A percentile compares a stretch with the other conserved stretches of the same genome.
Evolutionary conservation across 1,140 invertebrate species (phyloP).

Genomic region (Triops longicaudatus): DNA sequence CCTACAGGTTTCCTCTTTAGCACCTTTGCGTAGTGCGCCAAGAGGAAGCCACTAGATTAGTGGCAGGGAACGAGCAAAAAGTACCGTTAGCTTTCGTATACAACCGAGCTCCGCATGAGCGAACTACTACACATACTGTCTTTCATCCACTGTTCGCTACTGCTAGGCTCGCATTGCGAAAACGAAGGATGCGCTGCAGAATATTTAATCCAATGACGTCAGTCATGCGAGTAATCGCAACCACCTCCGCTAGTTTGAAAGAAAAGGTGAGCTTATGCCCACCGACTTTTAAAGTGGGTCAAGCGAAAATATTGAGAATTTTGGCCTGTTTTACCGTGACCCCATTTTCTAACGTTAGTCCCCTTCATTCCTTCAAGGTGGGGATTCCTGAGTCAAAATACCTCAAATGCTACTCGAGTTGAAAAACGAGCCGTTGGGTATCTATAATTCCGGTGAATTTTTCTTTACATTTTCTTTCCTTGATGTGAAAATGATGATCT

Average conservation of each 20-base stretch:
- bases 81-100: slow-evolving; percentile 6
- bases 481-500: too few species aligned
- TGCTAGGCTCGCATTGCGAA: neutral
- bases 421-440: neutral
- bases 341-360: neutral
- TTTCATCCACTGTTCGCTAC: neutral
- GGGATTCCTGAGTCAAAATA: neutral
- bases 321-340: neutral
- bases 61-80: slow-evolving; percentile 2
- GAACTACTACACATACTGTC: neutral
- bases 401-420: neutral
- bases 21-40: neutral
- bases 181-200: neutral
- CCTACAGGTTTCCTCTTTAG: neutral
- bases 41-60: neutral
- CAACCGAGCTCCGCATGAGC: neutral
- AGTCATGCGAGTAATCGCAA: neutral
- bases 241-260: neutral
- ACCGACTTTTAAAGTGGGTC: neutral
- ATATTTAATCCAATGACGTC: neutral
- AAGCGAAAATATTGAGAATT: neutral
- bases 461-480: neutral
- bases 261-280: neutral
- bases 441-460: neutral
- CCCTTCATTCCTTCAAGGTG: neutral